A percentile compares a stretch with the other conserved stretches of the same genome.
phyloP scores from a whole-genome alignment of 2,113 vertebrate species.

The Rhegmatorhina hoffmannsi region DNA sequence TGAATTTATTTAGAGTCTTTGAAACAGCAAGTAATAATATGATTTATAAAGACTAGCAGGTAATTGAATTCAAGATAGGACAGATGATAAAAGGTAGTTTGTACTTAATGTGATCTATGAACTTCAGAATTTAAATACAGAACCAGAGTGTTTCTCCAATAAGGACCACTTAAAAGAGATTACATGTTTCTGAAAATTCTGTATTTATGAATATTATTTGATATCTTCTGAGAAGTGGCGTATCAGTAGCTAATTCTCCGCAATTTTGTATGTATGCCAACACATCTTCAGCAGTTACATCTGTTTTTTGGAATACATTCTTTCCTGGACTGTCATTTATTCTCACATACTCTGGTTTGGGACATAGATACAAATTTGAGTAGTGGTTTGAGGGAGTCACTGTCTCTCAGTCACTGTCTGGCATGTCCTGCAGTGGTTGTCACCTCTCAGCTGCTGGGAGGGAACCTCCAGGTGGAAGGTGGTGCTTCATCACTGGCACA shows the following conservation, averaged over 20 bases:
- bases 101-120: neutral
- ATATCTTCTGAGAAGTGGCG: neutral
- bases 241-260: neutral
- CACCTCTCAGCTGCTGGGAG: neutral
- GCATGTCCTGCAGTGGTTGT: neutral
- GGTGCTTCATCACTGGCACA: neutral
- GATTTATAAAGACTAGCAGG: neutral
- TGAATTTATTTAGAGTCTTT: neutral
- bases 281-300: neutral
- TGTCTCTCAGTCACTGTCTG: accelerated
- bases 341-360: neutral
- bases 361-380: neutral
- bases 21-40: neutral
- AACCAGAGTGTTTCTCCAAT: neutral
- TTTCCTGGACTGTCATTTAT: neutral
- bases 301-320: neutral
- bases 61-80: neutral
- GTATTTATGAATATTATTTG: neutral
- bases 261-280: neutral
- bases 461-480: neutral
- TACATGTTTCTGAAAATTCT: neutral
- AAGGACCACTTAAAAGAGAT: neutral
- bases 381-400: neutral
- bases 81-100: neutral
- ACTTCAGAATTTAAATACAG: neutral